Evolutionary conservation across 2,797 vertebrate genomes (phyloP), one percentile per base, ranked within the genome.

Genomic region (Calcarius lapponicus): DNA sequence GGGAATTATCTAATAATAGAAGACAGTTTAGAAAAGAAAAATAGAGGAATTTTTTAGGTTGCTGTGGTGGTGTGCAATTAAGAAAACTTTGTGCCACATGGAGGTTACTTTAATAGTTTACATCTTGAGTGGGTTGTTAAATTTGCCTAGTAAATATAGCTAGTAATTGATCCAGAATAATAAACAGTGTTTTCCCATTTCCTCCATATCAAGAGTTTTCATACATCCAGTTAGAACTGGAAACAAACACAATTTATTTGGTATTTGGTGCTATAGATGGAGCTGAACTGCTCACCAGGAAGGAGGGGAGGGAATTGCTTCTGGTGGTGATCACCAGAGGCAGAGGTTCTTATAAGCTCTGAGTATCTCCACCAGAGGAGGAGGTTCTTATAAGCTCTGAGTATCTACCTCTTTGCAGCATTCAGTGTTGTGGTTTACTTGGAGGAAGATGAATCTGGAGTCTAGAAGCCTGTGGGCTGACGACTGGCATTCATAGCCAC

Each of bases 381-480:
- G 70, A 86, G 88, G 66, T 50, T 75, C 83, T 78, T 65, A 53
- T 67, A 91, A 85, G 62, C 24, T 75, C 40, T 67, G 50, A 71
- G 48, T 66, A 58, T 91, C 40, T 83, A 14, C 87, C 29, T 29
- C 60, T 84, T 53, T 79, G 29, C 69, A 58, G 66, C 62, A 74
- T 60, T 85, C 22, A 7, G 58, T 83, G 28, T 28, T 94, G 95
- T 93, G 78, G 88, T 94, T 96, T 87, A 8, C 78, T 70, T 71
- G 36, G 5, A 78, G 17, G 50, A 92, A 94, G 48, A 81, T 61
- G 15, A 48, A 65, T 83, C 57, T 89, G 31, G 64, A 34, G 32
- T 45, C 53, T 71, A 31, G 62, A 86, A 82, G 56, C 42, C 75
- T 94, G 81, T 95, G 93, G 89, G 76, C 67, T 94, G 64, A 88